These are phyloP conservation scores for Chaetorhynchus papuensis DNA, from an alignment of 2,113 vertebrate species.

Conservation along the genomic window DNA sequence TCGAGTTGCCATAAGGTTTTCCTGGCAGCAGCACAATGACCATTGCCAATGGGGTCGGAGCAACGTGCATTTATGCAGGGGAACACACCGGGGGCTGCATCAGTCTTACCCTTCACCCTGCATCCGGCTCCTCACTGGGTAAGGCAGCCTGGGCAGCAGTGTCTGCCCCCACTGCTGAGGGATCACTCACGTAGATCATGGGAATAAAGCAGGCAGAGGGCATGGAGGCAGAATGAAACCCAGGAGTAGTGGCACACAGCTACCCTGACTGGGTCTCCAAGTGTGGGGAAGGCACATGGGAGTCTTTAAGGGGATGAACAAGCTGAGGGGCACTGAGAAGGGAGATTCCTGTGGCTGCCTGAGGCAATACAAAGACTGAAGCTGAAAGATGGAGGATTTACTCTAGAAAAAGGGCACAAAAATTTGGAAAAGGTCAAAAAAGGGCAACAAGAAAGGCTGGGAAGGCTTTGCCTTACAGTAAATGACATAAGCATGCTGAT, in stretches of 20 bases:
- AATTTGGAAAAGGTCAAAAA: background rate
- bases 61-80: no score
- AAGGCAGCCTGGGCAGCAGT: background rate
- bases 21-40: background rate
- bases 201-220: background rate
- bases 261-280: background rate
- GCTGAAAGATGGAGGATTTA: background rate
- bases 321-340: background rate
- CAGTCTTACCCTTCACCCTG: background rate
- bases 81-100: background rate
- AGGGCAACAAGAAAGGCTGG: background rate
- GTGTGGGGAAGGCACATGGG: background rate
- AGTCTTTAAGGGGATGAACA: background rate
- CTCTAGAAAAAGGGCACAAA: background rate
- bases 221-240: background rate
- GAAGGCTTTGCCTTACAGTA: background rate
- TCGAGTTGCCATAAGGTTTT: background rate
- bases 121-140: background rate
- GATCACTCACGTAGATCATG: background rate
- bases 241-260: background rate
- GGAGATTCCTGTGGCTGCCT: background rate
- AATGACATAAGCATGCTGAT: background rate
- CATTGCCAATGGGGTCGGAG: no score
- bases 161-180: background rate
- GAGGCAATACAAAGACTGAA: background rate